Base-by-base conservation (phyloP, 2,113 vertebrate genomes). In the Gallinago undulata region DNA sequence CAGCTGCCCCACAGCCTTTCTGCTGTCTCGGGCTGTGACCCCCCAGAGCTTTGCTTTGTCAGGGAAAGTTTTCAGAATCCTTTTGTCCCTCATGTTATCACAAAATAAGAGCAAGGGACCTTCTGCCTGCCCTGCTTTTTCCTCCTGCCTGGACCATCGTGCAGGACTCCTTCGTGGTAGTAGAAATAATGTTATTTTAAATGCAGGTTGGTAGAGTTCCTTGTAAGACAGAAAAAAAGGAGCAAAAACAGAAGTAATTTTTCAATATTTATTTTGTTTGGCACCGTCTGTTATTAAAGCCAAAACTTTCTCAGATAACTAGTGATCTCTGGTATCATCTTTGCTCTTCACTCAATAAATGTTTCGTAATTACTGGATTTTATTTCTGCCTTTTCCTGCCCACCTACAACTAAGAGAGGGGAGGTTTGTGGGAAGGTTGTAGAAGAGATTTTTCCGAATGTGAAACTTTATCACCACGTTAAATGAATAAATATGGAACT, bases 31-130 rank as follows among this genome's bases (percentile, higher is more conserved):
- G 19, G 19, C 1, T 37, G 10, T 50, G 55, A 90, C 48, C 12
- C 4, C 17, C 22, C 45, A 57, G 19, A 35, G 18, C 1, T 0
- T 69, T 74, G 11, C 24, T n/a, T 6, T 39, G 48, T 59, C 55
- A 80, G 11, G 50, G 37, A 41, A 39, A 27, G 21, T 76, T 80
- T 79, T 25, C 19, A 67, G 53, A 39, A 37, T 83, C 21, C 11
- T 48, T 30, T 83, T 79, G 70, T 53, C 27, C 80, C 41, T 23
- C 63, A 6, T 0, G 0, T 43, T 63, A 9, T 75, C 43, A 56
- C 5, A 4, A 73, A 41, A 5, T 35, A n/a, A 33, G 56, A 24
- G 6, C 7, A 15, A 70, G 33, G 6, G 9, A 35, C 0, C 1
- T 45, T 53, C 12, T 79, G 3, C n/a, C 53, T 72, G 30, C 35